A percentile compares a stretch with the other conserved stretches of the same genome.
phyloP scores from a whole-genome alignment of 2,113 vertebrate genomes.

The Malurus elegans region DNA sequence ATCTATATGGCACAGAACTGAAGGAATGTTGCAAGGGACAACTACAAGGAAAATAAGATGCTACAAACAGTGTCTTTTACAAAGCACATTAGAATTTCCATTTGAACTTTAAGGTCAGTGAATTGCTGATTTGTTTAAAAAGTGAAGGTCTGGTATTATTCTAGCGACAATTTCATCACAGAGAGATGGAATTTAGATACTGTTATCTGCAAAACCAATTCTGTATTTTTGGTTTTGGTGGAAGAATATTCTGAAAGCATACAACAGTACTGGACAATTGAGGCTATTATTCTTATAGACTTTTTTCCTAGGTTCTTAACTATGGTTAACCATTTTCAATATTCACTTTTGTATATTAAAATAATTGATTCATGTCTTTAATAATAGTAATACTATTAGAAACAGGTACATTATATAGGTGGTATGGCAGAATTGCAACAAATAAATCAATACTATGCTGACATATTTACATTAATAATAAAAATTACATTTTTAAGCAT shows the following conservation, averaged over 20 bases:
- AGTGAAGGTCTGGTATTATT: not conserved
- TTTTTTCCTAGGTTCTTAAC: not conserved
- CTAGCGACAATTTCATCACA: not conserved
- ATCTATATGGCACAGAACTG: not conserved
- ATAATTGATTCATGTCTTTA: not conserved
- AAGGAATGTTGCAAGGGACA: not conserved
- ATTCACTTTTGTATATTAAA: not conserved
- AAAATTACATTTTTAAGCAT: not conserved
- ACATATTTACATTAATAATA: not conserved
- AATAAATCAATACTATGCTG: not conserved
- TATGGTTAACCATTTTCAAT: not conserved
- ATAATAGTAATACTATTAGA: not conserved
- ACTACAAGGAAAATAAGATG: not conserved
- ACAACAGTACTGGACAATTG: not conserved
- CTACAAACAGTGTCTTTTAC: not conserved
- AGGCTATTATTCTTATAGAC: not conserved
- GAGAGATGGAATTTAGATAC: not conserved
- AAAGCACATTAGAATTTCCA: not conserved
- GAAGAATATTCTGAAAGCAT: not conserved
- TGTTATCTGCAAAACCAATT: not conserved
- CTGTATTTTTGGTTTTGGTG: not conserved
- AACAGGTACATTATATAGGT: fast-evolving
- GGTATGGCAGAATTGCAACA: not conserved
- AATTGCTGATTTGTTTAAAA: not conserved
- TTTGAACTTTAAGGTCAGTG: not conserved